Percentiles rank a stretch among this genome's conserved stretches.
phyloP scores from a whole-genome alignment of 2,797 vertebrate genomes.

The Manis crassicaudata region DNA sequence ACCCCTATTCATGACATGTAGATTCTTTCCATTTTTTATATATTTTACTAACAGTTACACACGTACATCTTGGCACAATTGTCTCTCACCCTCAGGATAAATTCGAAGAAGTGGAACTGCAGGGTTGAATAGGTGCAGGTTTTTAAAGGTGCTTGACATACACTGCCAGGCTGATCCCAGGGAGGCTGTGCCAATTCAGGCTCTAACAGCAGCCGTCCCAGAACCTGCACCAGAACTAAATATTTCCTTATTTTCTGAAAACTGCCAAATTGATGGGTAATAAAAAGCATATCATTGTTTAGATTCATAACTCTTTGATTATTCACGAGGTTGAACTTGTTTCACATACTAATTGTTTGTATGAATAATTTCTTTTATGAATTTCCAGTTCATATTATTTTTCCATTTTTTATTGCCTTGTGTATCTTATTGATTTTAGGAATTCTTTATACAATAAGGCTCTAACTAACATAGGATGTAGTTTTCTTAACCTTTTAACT shows the following conservation, averaged over 20 bases:
- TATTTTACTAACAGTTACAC: neutral
- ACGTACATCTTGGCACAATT: neutral
- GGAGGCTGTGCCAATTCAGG: neutral
- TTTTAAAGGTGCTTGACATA: neutral
- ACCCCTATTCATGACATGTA: neutral
- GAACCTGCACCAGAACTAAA: neutral
- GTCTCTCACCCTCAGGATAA: neutral
- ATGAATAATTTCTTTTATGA: neutral
- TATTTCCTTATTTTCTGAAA: neutral
- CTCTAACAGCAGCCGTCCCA: neutral
- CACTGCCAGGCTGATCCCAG: neutral
- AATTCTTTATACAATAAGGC: neutral
- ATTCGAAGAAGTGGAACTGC: neutral
- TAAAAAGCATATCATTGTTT: neutral
- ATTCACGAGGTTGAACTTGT: neutral
- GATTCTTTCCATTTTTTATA: neutral
- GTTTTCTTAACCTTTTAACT: slow-evolving; percentile 34
- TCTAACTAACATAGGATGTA: neutral
- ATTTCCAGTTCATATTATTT: slow-evolving; percentile 21
- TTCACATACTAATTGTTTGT: neutral
- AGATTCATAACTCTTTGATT: neutral
- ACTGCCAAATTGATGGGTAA: neutral
- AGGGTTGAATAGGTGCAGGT: neutral
- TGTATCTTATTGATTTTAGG: neutral
- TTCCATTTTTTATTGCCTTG: neutral